Evolutionary conservation across 2,888 invertebrate genomes (phyloP).

Genomic region (Tenthredo livida): DNA sequence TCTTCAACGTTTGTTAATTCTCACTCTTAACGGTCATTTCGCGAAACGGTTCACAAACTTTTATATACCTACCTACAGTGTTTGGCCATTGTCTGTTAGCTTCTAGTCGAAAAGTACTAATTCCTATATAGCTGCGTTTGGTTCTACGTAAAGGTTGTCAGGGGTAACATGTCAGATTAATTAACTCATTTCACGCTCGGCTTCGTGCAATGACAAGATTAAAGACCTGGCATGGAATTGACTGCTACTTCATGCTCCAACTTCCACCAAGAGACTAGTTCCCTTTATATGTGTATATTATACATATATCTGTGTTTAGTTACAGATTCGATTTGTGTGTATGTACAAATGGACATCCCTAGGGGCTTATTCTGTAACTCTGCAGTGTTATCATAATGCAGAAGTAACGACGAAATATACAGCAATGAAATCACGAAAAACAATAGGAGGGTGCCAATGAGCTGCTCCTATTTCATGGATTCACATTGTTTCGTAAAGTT

Average conservation of each 20-base stretch:
- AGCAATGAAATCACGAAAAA: too few species aligned
- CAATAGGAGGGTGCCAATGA: too few species aligned
- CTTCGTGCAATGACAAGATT: slow-evolving; percentile 48
- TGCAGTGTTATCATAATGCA: too few species aligned
- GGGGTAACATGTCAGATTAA: slow-evolving; percentile 43
- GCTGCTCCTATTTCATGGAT: too few species aligned
- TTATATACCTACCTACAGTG: too few species aligned
- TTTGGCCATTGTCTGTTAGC: background rate
- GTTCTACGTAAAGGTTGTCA: slow-evolving; percentile 24
- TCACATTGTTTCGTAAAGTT: too few species aligned
- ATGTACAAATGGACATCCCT: background rate
- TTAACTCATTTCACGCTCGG: slow-evolving; percentile 51
- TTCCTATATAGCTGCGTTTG: slow-evolving; percentile 13
- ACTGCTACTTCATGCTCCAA: slow-evolving; percentile 26
- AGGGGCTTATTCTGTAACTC: too few species aligned
- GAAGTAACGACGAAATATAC: too few species aligned
- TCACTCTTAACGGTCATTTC: background rate
- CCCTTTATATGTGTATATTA: too few species aligned
- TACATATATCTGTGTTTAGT: background rate
- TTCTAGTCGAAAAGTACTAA: slow-evolving; percentile 33
- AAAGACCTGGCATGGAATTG: slow-evolving; percentile 43
- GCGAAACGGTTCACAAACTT: background rate
- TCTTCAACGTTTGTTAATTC: background rate
- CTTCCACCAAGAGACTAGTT: slow-evolving; percentile 2
- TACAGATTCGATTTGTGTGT: slow-evolving; percentile 20